These are phyloP conservation scores for Oxytorus armatus DNA, from an alignment of 2,888 invertebrate species.

Conservation along the genomic window DNA sequence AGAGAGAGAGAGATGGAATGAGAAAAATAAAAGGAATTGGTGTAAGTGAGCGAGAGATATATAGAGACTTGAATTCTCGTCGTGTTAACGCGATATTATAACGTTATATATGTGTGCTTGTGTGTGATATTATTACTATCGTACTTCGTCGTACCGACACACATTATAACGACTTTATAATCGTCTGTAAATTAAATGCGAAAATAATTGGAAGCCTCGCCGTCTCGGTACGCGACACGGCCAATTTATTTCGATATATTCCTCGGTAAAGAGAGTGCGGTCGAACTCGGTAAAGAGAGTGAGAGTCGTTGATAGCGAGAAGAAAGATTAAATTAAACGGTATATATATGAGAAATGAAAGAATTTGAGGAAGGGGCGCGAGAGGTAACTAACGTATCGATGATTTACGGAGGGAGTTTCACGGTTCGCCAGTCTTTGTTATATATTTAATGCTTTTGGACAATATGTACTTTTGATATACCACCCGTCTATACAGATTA, in stretches of 20 bases:
- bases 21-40: constrained; percentile 41
- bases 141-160: constrained; percentile 1
- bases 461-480: too few relatives aligned
- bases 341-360: constrained; percentile 49
- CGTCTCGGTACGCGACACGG: constrained; percentile 70
- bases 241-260: constrained; percentile 79
- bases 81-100: constrained; percentile 44
- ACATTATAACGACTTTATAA: constrained; percentile 67
- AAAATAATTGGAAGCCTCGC: constrained; percentile 65
- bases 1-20: constrained; percentile 20
- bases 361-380: constrained; percentile 36
- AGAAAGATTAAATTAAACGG: constrained; percentile 52
- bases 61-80: constrained; percentile 53
- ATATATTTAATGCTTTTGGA: too few relatives aligned
- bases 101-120: constrained; percentile 26
- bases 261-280: constrained; percentile 44
- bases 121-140: constrained; percentile 27
- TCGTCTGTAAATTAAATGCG: constrained; percentile 69
- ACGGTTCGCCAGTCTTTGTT: constrained; percentile 68
- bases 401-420: constrained; percentile 78
- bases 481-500: too few relatives aligned
- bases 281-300: constrained; percentile 12
- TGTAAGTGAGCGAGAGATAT: constrained; percentile 32
- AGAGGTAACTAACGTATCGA: constrained; percentile 76
- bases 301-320: constrained; percentile 22